Evolutionary conservation across 2,797 vertebrate species (phyloP), one percentile per base, ranked within the genome.

Genomic region (Megaceryle alcyon): DNA sequence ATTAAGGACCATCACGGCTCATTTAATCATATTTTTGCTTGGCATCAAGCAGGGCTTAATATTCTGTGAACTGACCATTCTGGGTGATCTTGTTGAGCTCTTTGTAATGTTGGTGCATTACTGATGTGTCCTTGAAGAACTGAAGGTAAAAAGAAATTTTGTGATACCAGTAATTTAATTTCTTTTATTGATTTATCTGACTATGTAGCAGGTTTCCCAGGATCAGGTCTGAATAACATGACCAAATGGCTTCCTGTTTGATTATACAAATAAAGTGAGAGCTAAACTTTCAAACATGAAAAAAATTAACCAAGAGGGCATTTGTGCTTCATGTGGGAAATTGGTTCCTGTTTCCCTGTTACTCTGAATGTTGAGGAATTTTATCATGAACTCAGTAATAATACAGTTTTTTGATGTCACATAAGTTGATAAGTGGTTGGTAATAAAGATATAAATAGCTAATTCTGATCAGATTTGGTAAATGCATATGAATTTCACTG

Each of bases 131-230:
- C 71, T 91, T 88, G 87, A 72, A 22, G 6, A 89, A 78, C 26
- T 82, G 78, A 76, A 94, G 70, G 37, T 59, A 88, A 77, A 86
- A 94, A 68, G 46, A 93, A 83, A 65, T 39, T 29, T 54, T 64
- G 17, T 82, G 31, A 89, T 92, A 59, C 20, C 31, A 56, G 48
- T 95, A 88, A 77, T 78, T 89, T 91, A 94, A 77, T 92, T 96
- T 75, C 28, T 64, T 64, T 37, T 94, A 82, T 94, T 94, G 81
- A 96, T 95, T 97, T 95, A 76, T 76, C 82, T 93, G 83, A 88
- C 28, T 69, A 59, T 51, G 39, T 46, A 93, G 31, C 46, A 73
- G 41, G 37, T 81, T 95, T 90, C 29, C 63, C n/a, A 80, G 49
- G 85, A 94, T 54, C 29, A 80, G 60, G 59, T 92, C 26, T 72